These are phyloP conservation scores for Tetrax tetrax DNA, from an alignment of 2,113 vertebrate species.

Conservation along the genomic window DNA sequence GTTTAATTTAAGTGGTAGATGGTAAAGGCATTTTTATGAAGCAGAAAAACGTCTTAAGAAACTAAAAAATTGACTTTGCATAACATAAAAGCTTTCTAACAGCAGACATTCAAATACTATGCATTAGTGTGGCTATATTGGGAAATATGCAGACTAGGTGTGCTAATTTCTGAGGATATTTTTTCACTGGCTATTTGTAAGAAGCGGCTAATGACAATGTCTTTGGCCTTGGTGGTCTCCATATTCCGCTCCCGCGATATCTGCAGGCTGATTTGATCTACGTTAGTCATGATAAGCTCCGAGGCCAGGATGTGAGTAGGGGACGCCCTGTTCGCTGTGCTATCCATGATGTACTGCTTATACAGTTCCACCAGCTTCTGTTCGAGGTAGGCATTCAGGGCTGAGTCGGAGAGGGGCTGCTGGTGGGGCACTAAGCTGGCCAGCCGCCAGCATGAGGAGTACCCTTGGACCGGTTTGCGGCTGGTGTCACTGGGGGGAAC, in stretches of 20 bases:
- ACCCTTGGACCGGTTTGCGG: conserved; percentile 59
- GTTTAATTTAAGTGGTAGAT: not conserved
- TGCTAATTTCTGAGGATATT: conserved; percentile 91
- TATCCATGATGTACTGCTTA: conserved; percentile 92
- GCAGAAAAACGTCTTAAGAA: not conserved
- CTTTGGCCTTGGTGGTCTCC: conserved; percentile 88
- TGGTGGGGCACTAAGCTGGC: conserved; percentile 81
- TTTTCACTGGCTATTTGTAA: conserved; percentile 84
- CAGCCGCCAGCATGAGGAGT: conserved; percentile 83
- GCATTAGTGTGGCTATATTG: conserved; percentile 70
- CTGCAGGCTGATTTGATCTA: conserved; percentile 93
- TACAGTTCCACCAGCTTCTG: conserved; percentile 92
- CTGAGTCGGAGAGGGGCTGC: conserved; percentile 89
- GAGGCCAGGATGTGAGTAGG: conserved; percentile 87
- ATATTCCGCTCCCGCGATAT: conserved; percentile 90
- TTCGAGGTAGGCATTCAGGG: conserved; percentile 92
- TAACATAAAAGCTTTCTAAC: not conserved
- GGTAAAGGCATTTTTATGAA: not conserved
- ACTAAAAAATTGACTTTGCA: not conserved
- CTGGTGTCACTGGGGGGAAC: not conserved
- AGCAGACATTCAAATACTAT: not conserved
- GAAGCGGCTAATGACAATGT: conserved; percentile 91
- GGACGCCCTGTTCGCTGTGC: conserved; percentile 74
- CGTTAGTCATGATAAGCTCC: conserved; percentile 87
- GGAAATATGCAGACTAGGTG: conserved; percentile 92